A percentile compares a stretch with the other conserved stretches of the same genome.
phyloP scores from a whole-genome alignment of 2,797 vertebrate species.

The Champsocephalus gunnari region DNA sequence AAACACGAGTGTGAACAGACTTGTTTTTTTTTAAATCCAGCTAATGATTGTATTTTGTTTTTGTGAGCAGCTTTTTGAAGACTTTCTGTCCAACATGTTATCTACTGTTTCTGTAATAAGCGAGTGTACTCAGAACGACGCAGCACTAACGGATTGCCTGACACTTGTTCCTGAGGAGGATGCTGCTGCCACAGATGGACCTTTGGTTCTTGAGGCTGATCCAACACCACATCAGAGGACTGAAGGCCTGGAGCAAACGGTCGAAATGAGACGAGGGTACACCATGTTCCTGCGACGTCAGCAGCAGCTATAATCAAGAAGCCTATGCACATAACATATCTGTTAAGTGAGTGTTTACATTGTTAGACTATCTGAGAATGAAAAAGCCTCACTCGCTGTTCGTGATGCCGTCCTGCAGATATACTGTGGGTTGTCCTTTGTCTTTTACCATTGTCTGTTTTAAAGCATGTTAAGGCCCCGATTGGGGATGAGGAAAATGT shows the following conservation, averaged over 20 bases:
- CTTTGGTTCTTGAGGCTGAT: constrained; percentile 16
- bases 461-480: background rate
- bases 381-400: constrained; percentile 38
- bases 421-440: constrained; percentile 29
- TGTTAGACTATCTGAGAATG: constrained; percentile 38
- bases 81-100: constrained; percentile 52
- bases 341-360: constrained; percentile 60
- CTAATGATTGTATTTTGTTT: constrained; percentile 77
- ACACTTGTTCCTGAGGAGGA: constrained; percentile 43
- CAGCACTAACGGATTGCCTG: constrained; percentile 55
- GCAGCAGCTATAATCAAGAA: constrained; percentile 45
- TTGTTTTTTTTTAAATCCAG: constrained; percentile 54
- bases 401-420: constrained; percentile 22
- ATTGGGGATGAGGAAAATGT: background rate
- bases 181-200: background rate
- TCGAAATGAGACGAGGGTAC: constrained; percentile 15
- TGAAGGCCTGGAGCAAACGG: constrained; percentile 1
- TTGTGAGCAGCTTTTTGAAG: constrained; percentile 62
- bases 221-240: constrained; percentile 31
- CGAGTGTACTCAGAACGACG: constrained; percentile 33
- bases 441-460: background rate
- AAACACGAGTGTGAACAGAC: constrained; percentile 48
- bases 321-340: constrained; percentile 68
- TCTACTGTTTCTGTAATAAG: constrained; percentile 65
- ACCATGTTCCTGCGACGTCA: constrained; percentile 32